These are phyloP conservation scores for Hirudinaria manillensis DNA, from an alignment of 2,888 invertebrate genomes.

Conservation along the genomic window DNA sequence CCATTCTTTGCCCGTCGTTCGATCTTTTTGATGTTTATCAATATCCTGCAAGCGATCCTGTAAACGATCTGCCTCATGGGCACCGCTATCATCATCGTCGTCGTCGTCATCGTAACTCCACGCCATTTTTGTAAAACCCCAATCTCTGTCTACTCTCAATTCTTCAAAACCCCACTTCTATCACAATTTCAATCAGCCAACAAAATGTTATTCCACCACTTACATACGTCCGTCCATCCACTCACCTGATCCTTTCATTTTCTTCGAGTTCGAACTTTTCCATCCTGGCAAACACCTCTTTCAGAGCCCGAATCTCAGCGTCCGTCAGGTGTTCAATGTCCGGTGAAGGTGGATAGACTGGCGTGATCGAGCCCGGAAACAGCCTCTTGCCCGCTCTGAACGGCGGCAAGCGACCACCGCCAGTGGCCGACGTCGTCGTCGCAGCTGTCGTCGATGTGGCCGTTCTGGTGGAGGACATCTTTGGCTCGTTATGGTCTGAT, in stretches of 20 bases:
- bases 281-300: constrained; percentile 45
- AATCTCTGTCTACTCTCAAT: background rate
- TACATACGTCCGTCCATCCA: too few species aligned
- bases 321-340: constrained; percentile 46
- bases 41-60: too few species aligned
- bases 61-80: background rate
- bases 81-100: background rate
- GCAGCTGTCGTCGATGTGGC: background rate
- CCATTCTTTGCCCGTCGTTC: too few species aligned
- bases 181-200: background rate
- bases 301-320: constrained; percentile 46
- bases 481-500: too few species aligned
- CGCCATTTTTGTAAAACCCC: background rate
- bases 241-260: constrained; percentile 35
- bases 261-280: constrained; percentile 43
- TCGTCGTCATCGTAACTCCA: constrained; percentile 12
- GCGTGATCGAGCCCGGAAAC: constrained; percentile 14
- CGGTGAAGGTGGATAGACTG: constrained; percentile 45
- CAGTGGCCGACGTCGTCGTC: background rate
- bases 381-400: background rate
- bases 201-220: background rate
- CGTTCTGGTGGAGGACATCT: background rate
- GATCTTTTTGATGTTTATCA: too few species aligned
- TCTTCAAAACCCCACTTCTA: background rate
- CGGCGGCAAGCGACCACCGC: background rate